These are phyloP conservation scores for Leptinotarsa tumamoca DNA, from an alignment of 2,888 invertebrate genomes.

Conservation along the genomic window DNA sequence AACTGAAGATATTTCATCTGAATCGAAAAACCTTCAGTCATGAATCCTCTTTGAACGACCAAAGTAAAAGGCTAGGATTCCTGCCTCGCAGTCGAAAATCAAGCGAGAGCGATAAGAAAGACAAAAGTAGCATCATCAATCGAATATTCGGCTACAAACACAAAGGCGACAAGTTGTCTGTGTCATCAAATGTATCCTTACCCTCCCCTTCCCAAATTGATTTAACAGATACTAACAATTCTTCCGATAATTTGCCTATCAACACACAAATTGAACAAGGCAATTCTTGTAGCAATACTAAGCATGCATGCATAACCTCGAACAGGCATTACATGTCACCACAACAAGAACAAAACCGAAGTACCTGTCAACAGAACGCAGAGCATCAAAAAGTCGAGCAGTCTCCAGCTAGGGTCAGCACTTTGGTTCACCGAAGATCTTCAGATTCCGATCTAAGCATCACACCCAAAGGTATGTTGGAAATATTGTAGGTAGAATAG, in stretches of 20 bases:
- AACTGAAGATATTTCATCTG: conserved; percentile 49
- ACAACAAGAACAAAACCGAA: conserved; percentile 54
- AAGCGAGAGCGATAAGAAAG: conserved; percentile 38
- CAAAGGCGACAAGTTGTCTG: conserved; percentile 41
- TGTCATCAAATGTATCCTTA: conserved; percentile 26
- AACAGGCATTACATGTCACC: conserved; percentile 62
- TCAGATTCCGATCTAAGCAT: conserved; percentile 95
- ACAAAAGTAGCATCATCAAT: conserved; percentile 45
- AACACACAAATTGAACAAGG: conserved; percentile 62
- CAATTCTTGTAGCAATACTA: conserved; percentile 58
- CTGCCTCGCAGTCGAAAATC: conserved; percentile 42
- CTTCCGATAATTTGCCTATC: conserved; percentile 54
- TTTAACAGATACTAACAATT: conserved; percentile 48
- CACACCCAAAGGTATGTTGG: conserved; percentile 86
- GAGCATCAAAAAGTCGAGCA: conserved; percentile 56
- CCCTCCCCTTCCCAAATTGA: conserved; percentile 29
- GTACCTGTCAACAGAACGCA: conserved; percentile 52
- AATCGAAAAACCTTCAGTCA: conserved; percentile 37
- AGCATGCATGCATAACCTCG: conserved; percentile 65
- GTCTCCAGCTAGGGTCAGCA: conserved; percentile 69
- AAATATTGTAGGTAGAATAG: not conserved
- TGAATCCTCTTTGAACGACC: conserved; percentile 37
- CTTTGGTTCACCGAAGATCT: conserved; percentile 77
- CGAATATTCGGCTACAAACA: conserved; percentile 46
- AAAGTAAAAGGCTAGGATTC: conserved; percentile 43